Evolutionary conservation across 2,797 vertebrate genomes (phyloP).

Genomic region (Natrix natrix): DNA sequence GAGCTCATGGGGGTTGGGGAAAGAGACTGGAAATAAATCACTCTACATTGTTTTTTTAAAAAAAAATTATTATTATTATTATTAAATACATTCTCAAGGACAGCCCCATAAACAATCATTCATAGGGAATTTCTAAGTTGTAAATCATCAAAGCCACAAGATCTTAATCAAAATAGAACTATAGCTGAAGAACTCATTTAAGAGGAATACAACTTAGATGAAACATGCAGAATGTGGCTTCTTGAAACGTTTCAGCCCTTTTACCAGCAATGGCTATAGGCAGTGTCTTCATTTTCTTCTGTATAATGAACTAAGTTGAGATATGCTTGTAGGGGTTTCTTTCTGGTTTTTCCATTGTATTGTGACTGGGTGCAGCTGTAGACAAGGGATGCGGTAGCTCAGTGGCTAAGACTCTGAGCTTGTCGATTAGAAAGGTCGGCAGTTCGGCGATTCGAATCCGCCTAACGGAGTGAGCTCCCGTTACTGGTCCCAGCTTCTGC

Average conservation of each 20-base stretch:
- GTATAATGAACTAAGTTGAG: background rate
- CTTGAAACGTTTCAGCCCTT: background rate
- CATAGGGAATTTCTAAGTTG: background rate
- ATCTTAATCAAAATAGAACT: background rate
- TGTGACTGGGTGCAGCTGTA: background rate
- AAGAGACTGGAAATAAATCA: background rate
- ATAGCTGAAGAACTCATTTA: background rate
- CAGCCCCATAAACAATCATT: background rate
- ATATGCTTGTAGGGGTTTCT: background rate
- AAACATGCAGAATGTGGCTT: background rate
- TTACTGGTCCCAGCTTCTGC: too few relatives aligned
- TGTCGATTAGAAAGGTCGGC: too few relatives aligned
- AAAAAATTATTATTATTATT: background rate
- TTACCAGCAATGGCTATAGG: background rate
- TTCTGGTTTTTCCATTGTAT: background rate
- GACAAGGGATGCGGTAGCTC: background rate
- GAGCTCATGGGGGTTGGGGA: background rate
- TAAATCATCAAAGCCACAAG: background rate
- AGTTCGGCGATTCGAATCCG: too few relatives aligned
- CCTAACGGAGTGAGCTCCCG: too few relatives aligned
- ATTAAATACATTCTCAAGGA: background rate
- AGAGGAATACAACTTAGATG: background rate
- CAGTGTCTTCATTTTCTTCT: background rate
- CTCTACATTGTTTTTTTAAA: background rate
- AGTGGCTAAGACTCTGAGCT: too few relatives aligned